Conservation (phyloP, 2,797 vertebrate genomes). For the Podargus strigoides region DNA sequence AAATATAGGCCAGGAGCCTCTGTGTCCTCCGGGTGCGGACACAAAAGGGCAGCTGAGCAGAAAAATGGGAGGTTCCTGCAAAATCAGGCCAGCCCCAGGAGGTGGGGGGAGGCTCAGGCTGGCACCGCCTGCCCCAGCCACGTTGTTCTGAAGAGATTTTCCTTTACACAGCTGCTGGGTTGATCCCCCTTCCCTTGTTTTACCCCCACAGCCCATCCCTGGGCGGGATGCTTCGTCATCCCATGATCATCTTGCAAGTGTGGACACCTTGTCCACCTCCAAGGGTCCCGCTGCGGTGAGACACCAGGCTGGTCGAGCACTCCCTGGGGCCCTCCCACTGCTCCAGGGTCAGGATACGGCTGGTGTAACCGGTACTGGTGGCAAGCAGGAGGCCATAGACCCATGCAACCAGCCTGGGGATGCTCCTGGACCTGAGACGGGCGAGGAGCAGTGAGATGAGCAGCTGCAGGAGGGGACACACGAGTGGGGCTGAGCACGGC, state of each 20-base stretch:
- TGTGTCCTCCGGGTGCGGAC: fast-evolving
- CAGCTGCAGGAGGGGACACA: neutral
- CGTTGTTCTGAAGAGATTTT: neutral
- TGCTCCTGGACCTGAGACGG: fast-evolving
- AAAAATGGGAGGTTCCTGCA: slow-evolving; percentile 11
- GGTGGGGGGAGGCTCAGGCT: neutral
- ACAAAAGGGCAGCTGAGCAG: slow-evolving; percentile 13
- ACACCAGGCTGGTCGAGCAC: neutral
- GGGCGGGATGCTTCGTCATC: neutral
- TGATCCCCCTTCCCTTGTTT: neutral
- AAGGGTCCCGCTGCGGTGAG: fast-evolving
- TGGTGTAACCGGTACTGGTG: fast-evolving
- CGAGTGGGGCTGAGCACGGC: neutral
- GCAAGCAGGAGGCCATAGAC: neutral
- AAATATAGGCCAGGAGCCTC: slow-evolving; percentile 49
- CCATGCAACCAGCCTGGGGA: neutral
- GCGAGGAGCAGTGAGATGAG: neutral
- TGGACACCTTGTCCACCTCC: neutral
- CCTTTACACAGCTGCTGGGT: neutral
- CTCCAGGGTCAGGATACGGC: neutral
- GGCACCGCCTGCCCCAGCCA: neutral
- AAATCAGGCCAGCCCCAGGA: slow-evolving; percentile 40
- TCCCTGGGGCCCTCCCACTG: neutral
- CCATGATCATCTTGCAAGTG: fast-evolving
- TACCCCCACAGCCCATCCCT: fast-evolving